These are phyloP conservation scores for Phthorimaea operculella DNA, from an alignment of 1,140 invertebrate species.

Conservation along the genomic window DNA sequence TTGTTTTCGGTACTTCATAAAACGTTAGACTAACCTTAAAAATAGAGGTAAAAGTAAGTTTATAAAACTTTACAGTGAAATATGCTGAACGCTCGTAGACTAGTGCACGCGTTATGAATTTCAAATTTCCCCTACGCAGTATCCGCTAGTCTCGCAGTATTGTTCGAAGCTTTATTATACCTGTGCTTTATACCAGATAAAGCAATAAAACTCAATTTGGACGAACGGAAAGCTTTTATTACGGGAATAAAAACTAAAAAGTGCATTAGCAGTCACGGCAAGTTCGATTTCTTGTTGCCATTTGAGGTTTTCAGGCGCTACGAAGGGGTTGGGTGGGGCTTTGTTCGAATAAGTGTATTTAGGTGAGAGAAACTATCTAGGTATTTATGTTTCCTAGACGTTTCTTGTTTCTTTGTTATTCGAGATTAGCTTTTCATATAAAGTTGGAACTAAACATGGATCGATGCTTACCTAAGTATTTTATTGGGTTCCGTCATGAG, in stretches of 20 bases:
- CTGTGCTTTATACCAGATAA: neutral
- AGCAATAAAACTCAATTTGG: conserved; percentile 1
- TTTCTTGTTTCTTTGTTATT: too few species aligned
- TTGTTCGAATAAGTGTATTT: conserved; percentile 26
- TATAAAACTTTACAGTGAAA: conserved; percentile 58
- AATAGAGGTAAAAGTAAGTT: too few species aligned
- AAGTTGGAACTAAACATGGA: too few species aligned
- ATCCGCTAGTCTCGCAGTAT: too few species aligned
- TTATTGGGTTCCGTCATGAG: too few species aligned
- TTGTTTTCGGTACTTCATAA: too few species aligned
- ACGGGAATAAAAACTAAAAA: neutral
- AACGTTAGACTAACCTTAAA: too few species aligned
- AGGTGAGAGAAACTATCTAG: too few species aligned
- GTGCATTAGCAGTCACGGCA: conserved; percentile 1
- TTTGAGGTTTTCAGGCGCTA: neutral
- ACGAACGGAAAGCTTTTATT: neutral
- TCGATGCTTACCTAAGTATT: too few species aligned
- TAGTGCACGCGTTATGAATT: conserved; percentile 47
- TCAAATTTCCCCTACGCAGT: conserved; percentile 27
- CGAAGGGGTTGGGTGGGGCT: neutral
- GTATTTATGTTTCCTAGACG: too few species aligned
- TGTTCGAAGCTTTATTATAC: too few species aligned
- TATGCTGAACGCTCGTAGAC: conserved; percentile 48
- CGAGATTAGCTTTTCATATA: too few species aligned
- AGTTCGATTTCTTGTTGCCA: neutral